A percentile compares a stretch with the other conserved stretches of the same genome.
These are phyloP conservation scores for Rhinogobius similis DNA, from an alignment of 2,113 vertebrate species.

Conservation along the genomic window DNA sequence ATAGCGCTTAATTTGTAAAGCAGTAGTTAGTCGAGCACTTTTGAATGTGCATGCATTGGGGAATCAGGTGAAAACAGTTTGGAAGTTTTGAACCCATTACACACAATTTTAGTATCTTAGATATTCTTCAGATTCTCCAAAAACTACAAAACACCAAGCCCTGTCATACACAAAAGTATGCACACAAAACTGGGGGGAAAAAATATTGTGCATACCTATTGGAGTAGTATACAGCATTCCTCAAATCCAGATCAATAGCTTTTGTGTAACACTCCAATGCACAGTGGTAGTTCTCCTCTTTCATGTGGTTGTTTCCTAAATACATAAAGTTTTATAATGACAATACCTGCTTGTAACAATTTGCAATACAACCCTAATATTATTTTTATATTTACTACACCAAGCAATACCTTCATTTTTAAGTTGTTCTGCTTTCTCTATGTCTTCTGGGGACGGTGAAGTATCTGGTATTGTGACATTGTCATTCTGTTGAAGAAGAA, in stretches of 20 bases:
- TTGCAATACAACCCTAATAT: no score
- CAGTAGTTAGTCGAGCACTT: no score
- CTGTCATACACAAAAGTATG: no score
- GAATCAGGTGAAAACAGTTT: no score
- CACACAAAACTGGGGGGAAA: neutral
- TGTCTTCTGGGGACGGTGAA: slow-evolving; percentile 80
- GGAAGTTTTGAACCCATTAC: no score
- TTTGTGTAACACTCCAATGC: slow-evolving; percentile 93
- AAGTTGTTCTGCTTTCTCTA: slow-evolving; percentile 90
- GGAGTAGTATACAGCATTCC: slow-evolving; percentile 96
- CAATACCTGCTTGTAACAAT: neutral
- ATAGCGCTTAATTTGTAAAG: no score
- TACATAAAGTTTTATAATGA: neutral
- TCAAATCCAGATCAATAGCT: slow-evolving; percentile 92
- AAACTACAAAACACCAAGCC: no score
- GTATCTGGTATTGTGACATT: slow-evolving; percentile 80
- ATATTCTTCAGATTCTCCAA: no score
- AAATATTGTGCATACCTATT: slow-evolving; percentile 81
- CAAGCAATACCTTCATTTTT: slow-evolving; percentile 90
- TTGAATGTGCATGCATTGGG: no score
- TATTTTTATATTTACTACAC: neutral
- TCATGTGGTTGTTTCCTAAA: slow-evolving; percentile 97
- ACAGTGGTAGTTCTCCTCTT: slow-evolving; percentile 92
- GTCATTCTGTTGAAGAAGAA: slow-evolving; percentile 81
- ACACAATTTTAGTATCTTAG: no score